Conservation (phyloP, 2,888 invertebrate genomes). For the Ornithoptera priamus region DNA sequence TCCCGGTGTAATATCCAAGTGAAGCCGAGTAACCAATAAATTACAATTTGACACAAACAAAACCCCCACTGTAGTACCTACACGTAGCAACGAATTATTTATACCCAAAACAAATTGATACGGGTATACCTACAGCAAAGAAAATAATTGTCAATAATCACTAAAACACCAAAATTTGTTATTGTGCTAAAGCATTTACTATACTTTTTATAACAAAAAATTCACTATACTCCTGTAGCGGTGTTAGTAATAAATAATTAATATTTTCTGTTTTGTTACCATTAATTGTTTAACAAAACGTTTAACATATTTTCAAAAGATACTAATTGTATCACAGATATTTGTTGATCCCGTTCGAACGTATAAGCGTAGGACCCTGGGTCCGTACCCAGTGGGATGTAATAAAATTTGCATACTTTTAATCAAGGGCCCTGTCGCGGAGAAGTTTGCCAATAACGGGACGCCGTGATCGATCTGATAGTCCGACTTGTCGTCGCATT, state of each 20-base stretch:
- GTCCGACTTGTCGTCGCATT: constrained; percentile 64
- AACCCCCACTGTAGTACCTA: constrained; percentile 60
- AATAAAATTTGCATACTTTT: constrained; percentile 82
- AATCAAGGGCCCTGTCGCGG: constrained; percentile 81
- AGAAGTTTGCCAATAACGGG: constrained; percentile 80
- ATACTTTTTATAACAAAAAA: neutral
- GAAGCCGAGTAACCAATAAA: constrained; percentile 73
- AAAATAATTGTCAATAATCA: constrained; percentile 8
- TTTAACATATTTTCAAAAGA: constrained; percentile 24
- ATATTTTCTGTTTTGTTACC: neutral
- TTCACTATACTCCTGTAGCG: neutral
- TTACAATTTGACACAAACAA: constrained; percentile 78
- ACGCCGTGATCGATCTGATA: constrained; percentile 73
- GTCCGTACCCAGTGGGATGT: constrained; percentile 65
- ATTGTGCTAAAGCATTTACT: neutral
- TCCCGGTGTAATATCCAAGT: constrained; percentile 72
- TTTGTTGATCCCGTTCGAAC: constrained; percentile 48
- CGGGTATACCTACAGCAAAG: constrained; percentile 29
- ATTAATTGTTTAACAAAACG: neutral
- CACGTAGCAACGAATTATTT: constrained; percentile 70
- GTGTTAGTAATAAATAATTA: too few species aligned
- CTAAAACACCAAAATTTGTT: neutral
- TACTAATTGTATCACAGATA: constrained; percentile 46
- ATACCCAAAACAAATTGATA: constrained; percentile 54
- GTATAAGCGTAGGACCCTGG: constrained; percentile 44